Conservation (phyloP, 2,113 vertebrate species). For the Bufo gargarizans region DNA sequence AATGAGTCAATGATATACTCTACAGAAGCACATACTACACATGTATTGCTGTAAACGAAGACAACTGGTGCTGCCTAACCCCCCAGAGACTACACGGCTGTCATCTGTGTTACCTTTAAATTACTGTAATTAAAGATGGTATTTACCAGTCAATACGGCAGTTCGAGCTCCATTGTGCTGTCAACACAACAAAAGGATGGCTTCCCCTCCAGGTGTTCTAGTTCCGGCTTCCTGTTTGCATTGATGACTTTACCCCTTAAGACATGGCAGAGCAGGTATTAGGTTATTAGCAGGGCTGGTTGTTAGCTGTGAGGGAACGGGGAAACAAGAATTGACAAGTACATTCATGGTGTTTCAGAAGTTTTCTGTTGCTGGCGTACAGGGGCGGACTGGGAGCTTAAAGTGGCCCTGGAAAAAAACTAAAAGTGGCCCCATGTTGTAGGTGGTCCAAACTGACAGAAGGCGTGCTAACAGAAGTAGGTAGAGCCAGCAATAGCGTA, state of each 20-base stretch:
- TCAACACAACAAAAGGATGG: constrained; percentile 16
- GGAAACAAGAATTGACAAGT: not conserved
- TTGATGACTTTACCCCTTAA: not conserved
- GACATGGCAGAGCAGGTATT: not conserved
- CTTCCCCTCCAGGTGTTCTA: not conserved
- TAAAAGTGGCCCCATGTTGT: too few species aligned
- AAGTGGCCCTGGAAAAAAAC: too few species aligned
- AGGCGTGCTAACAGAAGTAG: too few species aligned
- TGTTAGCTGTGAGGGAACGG: not conserved
- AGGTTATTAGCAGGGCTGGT: not conserved
- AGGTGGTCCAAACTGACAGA: too few species aligned
- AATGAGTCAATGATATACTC: not conserved
- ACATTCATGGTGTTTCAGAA: not conserved
- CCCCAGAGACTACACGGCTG: too few species aligned
- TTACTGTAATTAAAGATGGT: not conserved
- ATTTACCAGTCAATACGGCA: constrained; percentile 14
- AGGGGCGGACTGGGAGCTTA: too few species aligned
- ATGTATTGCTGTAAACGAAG: not conserved
- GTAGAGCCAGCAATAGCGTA: too few species aligned
- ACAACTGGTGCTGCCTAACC: not conserved
- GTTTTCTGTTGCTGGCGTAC: too few species aligned
- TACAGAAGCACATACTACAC: not conserved
- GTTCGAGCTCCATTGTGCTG: not conserved
- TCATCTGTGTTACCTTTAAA: not conserved
- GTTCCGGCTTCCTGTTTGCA: not conserved